Evolutionary conservation across 2,113 vertebrate species (phyloP), one percentile per base, ranked within the genome.

Genomic region (Zapus hudsonius): DNA sequence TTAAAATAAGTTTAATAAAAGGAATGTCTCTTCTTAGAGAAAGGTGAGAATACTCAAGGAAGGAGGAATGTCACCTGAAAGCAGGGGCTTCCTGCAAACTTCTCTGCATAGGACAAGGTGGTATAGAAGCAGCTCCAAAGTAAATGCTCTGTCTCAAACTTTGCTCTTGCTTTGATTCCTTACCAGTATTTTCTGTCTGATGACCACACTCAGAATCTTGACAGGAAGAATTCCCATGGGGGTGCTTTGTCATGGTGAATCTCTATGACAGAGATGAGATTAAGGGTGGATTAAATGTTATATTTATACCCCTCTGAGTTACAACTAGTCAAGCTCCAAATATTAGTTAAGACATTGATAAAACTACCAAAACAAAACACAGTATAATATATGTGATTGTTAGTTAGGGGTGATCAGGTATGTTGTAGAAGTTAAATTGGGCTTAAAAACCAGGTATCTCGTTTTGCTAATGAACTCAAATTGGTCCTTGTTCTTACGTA

Each of bases 211-310:
- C 29, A n/a, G 57, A 78, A 66, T 31, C 38, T 38, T 40, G 17
- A 84, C 0, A 0, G 1, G 44, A n/a, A 52, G 36, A 16, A 3
- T n/a, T 1, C n/a, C 12, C 1, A 33, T 15, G 11, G 27, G 36
- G 17, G n/a, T 16, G 38, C 19, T n/a, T 82, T 12, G 36, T 29
- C 29, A 11, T 8, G 10, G 11, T 63, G n/a, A n/a, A n/a, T n/a
- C n/a, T n/a, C n/a, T n/a, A n/a, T n/a, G n/a, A n/a, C n/a, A n/a
- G n/a, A n/a, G n/a, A n/a, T n/a, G n/a, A n/a, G n/a, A n/a, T n/a
- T n/a, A n/a, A n/a, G n/a, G n/a, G n/a, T n/a, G n/a, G n/a, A n/a
- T 19, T 6, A 52, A 23, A 75, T 72, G 7, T 3, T 47, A 85
- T 69, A 70, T 33, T 64, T 59, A 40, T 47, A 44, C 3, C 10